A percentile compares a stretch with the other conserved stretches of the same genome.
Conservation (phyloP, 2,113 vertebrate species). For the Cricetomys ansorgei region DNA sequence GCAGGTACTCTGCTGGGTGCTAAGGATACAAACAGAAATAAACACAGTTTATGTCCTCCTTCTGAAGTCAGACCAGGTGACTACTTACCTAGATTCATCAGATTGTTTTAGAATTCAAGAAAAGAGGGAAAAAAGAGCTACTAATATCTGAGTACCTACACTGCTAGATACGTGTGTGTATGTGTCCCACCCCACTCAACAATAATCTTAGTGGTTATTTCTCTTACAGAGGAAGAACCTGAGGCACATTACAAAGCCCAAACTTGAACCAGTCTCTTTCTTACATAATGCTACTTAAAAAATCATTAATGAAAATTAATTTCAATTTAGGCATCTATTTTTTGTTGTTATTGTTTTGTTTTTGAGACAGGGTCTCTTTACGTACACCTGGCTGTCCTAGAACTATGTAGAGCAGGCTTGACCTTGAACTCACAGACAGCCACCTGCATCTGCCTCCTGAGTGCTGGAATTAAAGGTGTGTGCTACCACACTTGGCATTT, state of each 20-base stretch:
- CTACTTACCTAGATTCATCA: neutral
- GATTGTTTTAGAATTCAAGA: neutral
- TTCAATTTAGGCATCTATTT: neutral
- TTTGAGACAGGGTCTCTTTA: neutral
- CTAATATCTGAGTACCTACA: neutral
- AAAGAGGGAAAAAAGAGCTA: neutral
- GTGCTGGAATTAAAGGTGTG: neutral
- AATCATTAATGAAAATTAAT: slow-evolving; percentile 11
- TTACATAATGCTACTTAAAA: neutral
- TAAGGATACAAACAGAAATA: slow-evolving; percentile 71
- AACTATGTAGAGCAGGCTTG: neutral
- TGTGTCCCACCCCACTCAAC: neutral
- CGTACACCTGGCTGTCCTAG: neutral
- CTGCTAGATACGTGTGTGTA: neutral
- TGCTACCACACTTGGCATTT: neutral
- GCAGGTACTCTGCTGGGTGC: slow-evolving; percentile 47
- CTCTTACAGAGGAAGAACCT: neutral
- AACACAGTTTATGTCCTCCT: slow-evolving; percentile 11
- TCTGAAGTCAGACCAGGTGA: neutral
- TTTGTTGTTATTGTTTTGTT: neutral
- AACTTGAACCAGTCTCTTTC: neutral
- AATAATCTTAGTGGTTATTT: neutral
- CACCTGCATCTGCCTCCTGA: neutral
- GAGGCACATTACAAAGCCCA: neutral
- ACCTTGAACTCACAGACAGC: neutral